Conservation (phyloP, 2,797 vertebrate genomes). For the Ptychobarbus kaznakovi region DNA sequence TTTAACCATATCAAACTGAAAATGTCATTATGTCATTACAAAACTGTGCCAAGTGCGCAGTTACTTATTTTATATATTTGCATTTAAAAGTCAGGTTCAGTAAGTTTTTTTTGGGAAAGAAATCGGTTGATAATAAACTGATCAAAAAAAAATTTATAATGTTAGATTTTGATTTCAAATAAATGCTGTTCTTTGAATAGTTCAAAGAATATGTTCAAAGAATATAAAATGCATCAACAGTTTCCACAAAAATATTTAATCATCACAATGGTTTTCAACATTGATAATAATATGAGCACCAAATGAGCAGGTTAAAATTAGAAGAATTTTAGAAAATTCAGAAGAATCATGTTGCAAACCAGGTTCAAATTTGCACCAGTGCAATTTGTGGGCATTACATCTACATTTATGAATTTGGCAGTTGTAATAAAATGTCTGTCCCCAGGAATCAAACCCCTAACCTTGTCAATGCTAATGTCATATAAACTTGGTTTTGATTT, state of each 20-base stretch:
- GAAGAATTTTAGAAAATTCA: no score
- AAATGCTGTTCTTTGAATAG: not conserved
- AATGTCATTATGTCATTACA: not conserved
- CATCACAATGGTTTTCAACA: not conserved
- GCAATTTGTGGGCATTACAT: not conserved
- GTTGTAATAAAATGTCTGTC: not conserved
- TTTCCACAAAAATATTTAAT: not conserved
- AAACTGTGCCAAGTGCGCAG: not conserved
- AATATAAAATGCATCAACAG: not conserved
- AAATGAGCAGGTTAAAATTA: not conserved
- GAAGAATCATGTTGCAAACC: not conserved
- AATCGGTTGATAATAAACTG: not conserved
- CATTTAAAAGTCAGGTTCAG: not conserved
- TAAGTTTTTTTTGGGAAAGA: not conserved
- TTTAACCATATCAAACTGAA: not conserved
- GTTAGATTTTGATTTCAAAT: not conserved
- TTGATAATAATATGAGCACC: not conserved
- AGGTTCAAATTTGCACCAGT: not conserved
- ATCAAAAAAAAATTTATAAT: not conserved
- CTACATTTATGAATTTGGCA: not conserved
- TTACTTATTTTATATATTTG: not conserved
- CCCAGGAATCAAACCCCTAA: not conserved
- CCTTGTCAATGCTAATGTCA: not conserved
- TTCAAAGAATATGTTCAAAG: no score
- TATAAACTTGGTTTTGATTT: not conserved